Percentiles rank a stretch among this genome's conserved stretches.
phyloP scores from a whole-genome alignment of 2,888 invertebrate species.

The Steinernema hermaphroditum region DNA sequence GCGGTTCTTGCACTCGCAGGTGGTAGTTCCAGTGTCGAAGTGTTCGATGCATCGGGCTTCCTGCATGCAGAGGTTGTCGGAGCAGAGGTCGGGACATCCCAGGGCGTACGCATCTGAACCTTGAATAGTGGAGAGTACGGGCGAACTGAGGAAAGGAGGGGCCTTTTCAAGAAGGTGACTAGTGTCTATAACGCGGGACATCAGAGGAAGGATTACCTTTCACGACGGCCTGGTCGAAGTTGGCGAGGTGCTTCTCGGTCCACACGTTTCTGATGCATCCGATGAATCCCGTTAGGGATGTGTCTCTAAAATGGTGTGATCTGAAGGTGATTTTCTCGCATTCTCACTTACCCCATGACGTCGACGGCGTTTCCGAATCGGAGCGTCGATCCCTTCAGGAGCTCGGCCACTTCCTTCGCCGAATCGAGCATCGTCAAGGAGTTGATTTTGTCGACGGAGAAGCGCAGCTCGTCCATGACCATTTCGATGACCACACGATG shows the following conservation, averaged over 20 bases:
- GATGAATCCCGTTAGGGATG: not conserved
- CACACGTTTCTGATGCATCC: constrained; percentile 24
- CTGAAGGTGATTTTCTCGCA: too few species aligned
- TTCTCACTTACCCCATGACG: not conserved
- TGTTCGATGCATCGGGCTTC: constrained; percentile 49
- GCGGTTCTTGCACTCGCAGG: constrained; percentile 56
- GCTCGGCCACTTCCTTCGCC: not conserved
- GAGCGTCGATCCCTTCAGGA: constrained; percentile 1
- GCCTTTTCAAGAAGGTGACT: not conserved
- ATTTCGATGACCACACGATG: constrained; percentile 57
- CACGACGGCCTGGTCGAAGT: constrained; percentile 10
- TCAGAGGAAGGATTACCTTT: constrained; percentile 22
- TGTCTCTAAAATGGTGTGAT: constrained; percentile 3
- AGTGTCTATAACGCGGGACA: not conserved
- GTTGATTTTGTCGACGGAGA: constrained; percentile 40
- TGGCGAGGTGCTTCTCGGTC: constrained; percentile 9
- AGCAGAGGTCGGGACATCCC: constrained; percentile 43
- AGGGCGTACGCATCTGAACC: constrained; percentile 19
- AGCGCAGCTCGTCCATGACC: constrained; percentile 46
- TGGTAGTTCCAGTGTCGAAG: constrained; percentile 45
- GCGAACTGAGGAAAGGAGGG: too few species aligned
- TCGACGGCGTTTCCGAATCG: constrained; percentile 7
- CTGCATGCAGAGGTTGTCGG: constrained; percentile 38
- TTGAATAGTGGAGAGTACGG: not conserved
- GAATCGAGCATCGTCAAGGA: constrained; percentile 5